These are phyloP conservation scores for Hydrotaea diabolus DNA, from an alignment of 2,888 invertebrate genomes.

Conservation along the genomic window DNA sequence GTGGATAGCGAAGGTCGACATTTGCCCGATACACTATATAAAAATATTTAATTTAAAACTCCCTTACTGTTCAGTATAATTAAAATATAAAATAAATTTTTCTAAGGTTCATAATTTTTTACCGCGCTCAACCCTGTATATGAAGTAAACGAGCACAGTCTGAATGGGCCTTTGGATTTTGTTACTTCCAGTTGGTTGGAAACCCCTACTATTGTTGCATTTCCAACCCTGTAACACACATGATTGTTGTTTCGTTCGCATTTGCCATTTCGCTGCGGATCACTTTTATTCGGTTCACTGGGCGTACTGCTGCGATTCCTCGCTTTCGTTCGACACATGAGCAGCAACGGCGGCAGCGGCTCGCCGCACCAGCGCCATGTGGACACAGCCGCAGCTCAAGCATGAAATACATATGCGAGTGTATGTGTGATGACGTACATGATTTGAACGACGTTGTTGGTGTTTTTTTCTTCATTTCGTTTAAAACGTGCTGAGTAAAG, in stretches of 20 bases:
- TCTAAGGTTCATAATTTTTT: no score
- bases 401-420: conserved; percentile 1
- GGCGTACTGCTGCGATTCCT: conserved; percentile 42
- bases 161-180: no score
- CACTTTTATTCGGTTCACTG: conserved; percentile 48
- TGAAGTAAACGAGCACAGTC: no score
- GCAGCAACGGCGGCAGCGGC: conserved; percentile 9
- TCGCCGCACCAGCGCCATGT: background rate
- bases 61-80: no score
- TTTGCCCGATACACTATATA: no score
- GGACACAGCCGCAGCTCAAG: background rate
- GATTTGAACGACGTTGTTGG: conserved; percentile 14
- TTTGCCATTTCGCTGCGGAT: background rate
- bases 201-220: background rate
- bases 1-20: no score
- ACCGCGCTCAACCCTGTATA: no score
- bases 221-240: background rate
- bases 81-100: no score
- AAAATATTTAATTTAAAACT: no score
- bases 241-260: background rate
- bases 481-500: conserved; percentile 80
- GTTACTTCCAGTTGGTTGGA: no score
- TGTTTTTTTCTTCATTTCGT: conserved; percentile 68
- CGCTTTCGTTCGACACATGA: conserved; percentile 11
- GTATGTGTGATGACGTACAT: background rate